Conservation (phyloP, 1,140 invertebrate genomes). For the Neotoxoptera formosana region DNA sequence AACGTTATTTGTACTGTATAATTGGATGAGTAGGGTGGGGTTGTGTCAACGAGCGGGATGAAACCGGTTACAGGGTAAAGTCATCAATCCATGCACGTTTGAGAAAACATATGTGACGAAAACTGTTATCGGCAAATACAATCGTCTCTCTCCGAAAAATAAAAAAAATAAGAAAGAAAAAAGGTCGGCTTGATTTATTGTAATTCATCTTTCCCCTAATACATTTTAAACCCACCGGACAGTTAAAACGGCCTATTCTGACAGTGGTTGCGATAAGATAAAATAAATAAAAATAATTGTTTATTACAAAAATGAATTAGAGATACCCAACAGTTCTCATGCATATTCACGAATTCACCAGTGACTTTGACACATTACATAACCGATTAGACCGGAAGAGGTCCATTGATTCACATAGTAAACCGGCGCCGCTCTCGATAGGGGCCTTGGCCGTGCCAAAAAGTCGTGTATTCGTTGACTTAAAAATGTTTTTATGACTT, state of each 20-base stretch:
- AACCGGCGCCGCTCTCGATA: constrained; percentile 27
- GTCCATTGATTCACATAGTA: constrained; percentile 38
- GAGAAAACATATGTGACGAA: constrained; percentile 43
- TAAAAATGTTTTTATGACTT: neutral
- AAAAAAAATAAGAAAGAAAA: neutral
- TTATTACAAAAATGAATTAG: constrained; percentile 11
- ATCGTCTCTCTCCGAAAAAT: neutral
- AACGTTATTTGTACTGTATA: neutral
- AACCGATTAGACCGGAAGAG: constrained; percentile 36
- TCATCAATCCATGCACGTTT: neutral
- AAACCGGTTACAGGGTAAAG: constrained; percentile 30
- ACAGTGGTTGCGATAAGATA: neutral
- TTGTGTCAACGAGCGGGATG: neutral
- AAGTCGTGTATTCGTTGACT: neutral
- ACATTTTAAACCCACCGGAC: neutral
- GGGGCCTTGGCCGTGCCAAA: neutral
- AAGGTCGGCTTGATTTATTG: constrained; percentile 44
- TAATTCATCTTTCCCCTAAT: constrained; percentile 20
- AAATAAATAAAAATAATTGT: constrained; percentile 24
- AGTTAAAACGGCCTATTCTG: neutral
- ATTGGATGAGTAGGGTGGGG: neutral
- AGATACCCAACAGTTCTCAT: neutral
- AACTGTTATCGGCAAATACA: constrained; percentile 23
- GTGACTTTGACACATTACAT: neutral
- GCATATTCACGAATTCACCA: neutral